A percentile compares a stretch with the other conserved stretches of the same genome.
These are phyloP conservation scores for Neopipo cinnamomea DNA, from an alignment of 2,113 vertebrate species.

Conservation along the genomic window DNA sequence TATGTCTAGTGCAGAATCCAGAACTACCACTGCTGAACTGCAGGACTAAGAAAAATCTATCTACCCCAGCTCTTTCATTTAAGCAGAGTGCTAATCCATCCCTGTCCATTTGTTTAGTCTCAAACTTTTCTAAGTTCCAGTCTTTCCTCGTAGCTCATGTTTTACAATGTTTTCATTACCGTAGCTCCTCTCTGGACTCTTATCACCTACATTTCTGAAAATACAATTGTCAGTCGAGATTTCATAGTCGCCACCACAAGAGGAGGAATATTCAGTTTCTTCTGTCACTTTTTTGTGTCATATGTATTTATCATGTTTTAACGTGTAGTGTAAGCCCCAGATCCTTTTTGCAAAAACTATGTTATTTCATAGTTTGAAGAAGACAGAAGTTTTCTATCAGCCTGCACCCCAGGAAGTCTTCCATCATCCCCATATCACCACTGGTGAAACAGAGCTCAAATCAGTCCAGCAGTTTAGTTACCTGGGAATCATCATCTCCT, in stretches of 20 bases:
- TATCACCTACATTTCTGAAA: neutral
- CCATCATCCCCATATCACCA: no score
- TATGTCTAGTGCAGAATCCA: neutral
- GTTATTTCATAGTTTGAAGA: neutral
- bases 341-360: neutral
- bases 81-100: neutral
- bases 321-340: neutral
- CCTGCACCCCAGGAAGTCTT: no score
- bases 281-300: neutral
- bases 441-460: no score
- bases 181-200: neutral
- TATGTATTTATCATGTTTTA: neutral
- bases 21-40: neutral
- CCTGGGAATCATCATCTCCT: no score
- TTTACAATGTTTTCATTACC: neutral
- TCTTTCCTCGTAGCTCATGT: neutral
- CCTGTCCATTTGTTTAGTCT: neutral
- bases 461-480: no score
- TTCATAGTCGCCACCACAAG: neutral
- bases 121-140: neutral
- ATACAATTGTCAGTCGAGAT: neutral
- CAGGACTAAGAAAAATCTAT: neutral
- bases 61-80: neutral
- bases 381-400: no score
- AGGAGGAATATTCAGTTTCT: neutral